Evolutionary conservation across 2,113 vertebrate genomes (phyloP).

Genomic region (Anhinga anhinga): DNA sequence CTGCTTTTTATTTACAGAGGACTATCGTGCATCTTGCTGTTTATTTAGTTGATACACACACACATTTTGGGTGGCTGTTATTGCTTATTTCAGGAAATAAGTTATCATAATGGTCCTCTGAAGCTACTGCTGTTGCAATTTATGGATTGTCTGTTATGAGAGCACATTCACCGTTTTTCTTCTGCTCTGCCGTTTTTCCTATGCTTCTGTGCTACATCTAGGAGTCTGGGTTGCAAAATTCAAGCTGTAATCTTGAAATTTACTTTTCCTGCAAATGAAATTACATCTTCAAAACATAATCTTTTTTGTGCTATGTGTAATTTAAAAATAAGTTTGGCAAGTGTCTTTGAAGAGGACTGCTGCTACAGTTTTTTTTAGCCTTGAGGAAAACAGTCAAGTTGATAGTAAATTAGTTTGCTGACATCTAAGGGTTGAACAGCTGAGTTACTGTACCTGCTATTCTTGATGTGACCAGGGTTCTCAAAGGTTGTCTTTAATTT

Average conservation of each 20-base stretch:
- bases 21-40: neutral
- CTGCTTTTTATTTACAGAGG: neutral
- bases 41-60: neutral
- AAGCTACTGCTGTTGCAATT: neutral
- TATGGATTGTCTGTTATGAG: neutral
- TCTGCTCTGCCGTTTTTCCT: neutral
- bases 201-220: neutral
- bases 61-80: neutral
- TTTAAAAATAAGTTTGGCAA: neutral
- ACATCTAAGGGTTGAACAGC: neutral
- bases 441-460: neutral
- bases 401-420: neutral
- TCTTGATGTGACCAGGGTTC: neutral
- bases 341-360: neutral
- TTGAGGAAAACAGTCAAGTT: neutral
- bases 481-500: neutral
- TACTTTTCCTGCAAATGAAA: neutral
- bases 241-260: neutral
- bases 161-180: neutral
- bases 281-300: neutral
- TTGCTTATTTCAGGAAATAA: neutral
- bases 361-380: neutral
- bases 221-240: neutral
- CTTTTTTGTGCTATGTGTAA: neutral
- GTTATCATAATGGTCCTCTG: neutral